Evolutionary conservation across 2,797 vertebrate species (phyloP), one percentile per base, ranked within the genome.

Genomic region (Nyctibius grandis): DNA sequence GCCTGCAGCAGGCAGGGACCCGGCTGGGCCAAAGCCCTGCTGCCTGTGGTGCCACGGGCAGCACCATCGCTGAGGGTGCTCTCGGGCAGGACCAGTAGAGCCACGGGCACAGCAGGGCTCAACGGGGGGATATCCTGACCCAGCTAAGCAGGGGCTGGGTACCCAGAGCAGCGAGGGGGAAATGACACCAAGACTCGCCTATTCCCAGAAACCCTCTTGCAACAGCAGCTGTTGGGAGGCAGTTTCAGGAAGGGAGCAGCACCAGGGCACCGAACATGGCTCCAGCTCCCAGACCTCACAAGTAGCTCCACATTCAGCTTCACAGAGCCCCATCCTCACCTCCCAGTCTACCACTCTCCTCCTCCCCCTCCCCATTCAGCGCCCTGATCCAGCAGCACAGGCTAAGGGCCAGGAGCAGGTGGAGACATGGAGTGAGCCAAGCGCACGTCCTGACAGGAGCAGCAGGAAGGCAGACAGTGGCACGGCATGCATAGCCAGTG

Each of bases 401-500:
- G 40, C 80, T 76, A 64, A 59, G 8, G 21, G 42, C 69, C 5
- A 11, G 44, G 48, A 64, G 75, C 42, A 48, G 36, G n/a, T 3
- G 4, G 61, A 75, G 75, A 31, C 70, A 51, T 0, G 5, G 34
- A 83, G 31, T 0, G 1, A 56, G 69, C 21, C 14, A 50, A 86
- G 68, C 0, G 5, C 83, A 70, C 0, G 19, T 92, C 68, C 59
- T 15, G 8, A 73, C 85, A 90, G 59, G 75, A 93, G 63, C 9
- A 2, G 50, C 60, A 73, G 83, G 59, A 83, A 93, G 67, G 63
- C 82, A 94, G 40, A 65, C 14, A 34, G 59, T 28, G 7, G 59
- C 42, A 77, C 47, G 63, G 47, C 3, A 4, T 3, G 3, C 0
- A 0, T 1, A 94, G 57, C 22, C 8, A 45, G 40, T 0, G 3